Evolutionary conservation across 2,113 vertebrate genomes (phyloP).

Genomic region (Leucosticte australis): DNA sequence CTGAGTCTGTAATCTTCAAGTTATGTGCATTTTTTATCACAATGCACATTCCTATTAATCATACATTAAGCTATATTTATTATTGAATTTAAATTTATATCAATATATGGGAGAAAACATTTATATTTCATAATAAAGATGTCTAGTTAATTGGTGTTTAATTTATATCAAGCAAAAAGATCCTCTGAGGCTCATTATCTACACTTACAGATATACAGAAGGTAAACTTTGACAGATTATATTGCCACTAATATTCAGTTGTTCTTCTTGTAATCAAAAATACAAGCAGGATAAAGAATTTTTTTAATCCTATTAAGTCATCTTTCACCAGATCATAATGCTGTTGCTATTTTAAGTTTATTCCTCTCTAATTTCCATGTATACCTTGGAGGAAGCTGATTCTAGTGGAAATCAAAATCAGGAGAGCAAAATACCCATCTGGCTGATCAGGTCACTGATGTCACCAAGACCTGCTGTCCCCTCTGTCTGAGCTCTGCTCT

Average conservation of each 20-base stretch:
- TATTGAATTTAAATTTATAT: neutral
- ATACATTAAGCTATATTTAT: neutral
- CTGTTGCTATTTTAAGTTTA: neutral
- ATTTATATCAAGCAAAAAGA: neutral
- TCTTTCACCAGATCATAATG: neutral
- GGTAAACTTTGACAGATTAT: neutral
- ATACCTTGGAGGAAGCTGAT: neutral
- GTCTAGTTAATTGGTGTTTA: neutral
- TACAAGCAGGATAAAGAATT: neutral
- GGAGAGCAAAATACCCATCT: neutral
- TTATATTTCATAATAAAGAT: neutral
- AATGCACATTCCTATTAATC: neutral
- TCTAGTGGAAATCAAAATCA: neutral
- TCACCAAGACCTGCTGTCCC: neutral
- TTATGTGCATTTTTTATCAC: neutral
- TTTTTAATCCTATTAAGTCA: neutral
- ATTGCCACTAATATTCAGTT: neutral
- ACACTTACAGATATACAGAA: neutral
- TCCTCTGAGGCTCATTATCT: neutral
- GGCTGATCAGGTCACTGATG: rapidly evolving
- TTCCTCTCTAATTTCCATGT: neutral
- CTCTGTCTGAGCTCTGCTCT: neutral
- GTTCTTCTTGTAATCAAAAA: neutral
- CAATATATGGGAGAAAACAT: neutral
- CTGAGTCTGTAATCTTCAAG: neutral